These are phyloP conservation scores for Phylloscopus trochiloides DNA, from an alignment of 2,113 vertebrate species.

Conservation along the genomic window DNA sequence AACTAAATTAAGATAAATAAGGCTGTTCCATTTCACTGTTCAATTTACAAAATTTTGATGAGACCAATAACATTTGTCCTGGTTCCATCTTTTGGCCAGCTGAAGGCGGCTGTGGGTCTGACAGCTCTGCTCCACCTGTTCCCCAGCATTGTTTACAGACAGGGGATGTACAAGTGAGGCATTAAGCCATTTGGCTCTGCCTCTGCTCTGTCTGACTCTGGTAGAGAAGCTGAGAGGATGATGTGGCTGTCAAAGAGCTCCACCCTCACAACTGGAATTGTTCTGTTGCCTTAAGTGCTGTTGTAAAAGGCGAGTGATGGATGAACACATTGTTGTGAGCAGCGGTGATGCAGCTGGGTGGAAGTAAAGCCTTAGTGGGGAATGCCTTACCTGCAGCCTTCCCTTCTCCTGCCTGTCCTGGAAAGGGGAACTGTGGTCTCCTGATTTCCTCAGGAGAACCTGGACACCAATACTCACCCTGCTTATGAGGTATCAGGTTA, in stretches of 20 bases:
- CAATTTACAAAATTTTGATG: conserved; percentile 25
- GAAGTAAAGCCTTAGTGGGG: background rate
- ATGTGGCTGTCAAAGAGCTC: background rate
- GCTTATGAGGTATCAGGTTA: rapidly evolving
- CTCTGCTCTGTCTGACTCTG: background rate
- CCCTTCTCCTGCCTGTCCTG: background rate
- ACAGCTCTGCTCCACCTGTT: background rate
- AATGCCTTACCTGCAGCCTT: background rate
- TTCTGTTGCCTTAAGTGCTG: background rate
- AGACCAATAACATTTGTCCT: background rate
- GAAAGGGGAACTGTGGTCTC: too few species aligned
- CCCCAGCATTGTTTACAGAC: rapidly evolving
- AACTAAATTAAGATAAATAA: conserved; percentile 28
- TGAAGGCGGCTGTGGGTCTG: background rate
- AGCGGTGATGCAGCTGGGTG: rapidly evolving
- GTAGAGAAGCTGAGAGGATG: background rate
- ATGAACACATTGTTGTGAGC: background rate
- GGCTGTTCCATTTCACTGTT: background rate
- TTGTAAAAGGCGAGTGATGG: background rate
- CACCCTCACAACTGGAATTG: background rate
- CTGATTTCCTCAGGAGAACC: background rate
- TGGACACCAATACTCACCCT: rapidly evolving
- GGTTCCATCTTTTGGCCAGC: background rate
- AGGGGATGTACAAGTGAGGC: too few species aligned
- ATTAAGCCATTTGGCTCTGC: background rate